These are phyloP conservation scores for Drosophila melanosoma DNA, from an alignment of 2,888 invertebrate species.

Conservation along the genomic window DNA sequence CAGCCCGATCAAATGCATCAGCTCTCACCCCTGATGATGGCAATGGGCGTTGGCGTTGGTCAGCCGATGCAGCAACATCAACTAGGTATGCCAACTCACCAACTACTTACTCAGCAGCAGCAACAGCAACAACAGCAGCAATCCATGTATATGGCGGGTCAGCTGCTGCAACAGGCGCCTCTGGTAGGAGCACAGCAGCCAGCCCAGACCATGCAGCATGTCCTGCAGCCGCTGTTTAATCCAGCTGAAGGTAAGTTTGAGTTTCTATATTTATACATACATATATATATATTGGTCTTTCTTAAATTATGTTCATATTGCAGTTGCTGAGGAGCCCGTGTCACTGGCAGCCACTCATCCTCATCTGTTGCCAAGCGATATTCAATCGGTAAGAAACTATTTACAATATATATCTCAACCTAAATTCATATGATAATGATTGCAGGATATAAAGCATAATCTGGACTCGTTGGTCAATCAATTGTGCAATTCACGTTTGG, in stretches of 20 bases:
- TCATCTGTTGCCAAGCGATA: conserved; percentile 82
- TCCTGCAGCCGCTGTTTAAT: conserved; percentile 69
- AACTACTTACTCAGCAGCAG: conserved; percentile 61
- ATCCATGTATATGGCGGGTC: conserved; percentile 67
- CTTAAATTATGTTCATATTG: conserved; percentile 14
- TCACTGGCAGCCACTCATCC: conserved; percentile 84
- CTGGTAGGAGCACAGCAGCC: conserved; percentile 63
- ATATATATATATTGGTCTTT: background rate
- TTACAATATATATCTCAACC: background rate
- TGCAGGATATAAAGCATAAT: conserved; percentile 84
- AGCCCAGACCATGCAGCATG: conserved; percentile 65
- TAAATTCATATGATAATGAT: background rate
- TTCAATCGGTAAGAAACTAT: conserved; percentile 82
- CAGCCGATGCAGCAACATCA: conserved; percentile 61
- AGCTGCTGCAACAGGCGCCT: conserved; percentile 65
- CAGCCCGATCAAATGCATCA: conserved; percentile 69
- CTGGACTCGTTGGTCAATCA: conserved; percentile 83
- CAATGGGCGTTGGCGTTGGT: conserved; percentile 45
- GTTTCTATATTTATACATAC: background rate
- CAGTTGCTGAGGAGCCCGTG: conserved; percentile 82
- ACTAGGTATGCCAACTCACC: conserved; percentile 56
- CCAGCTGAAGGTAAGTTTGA: conserved; percentile 62
- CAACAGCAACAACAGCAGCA: conserved; percentile 62
- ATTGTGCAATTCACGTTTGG: conserved; percentile 83
- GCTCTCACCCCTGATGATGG: conserved; percentile 59